Base-by-base conservation (phyloP, 1,140 invertebrate species). In the Hycleus cichorii region DNA sequence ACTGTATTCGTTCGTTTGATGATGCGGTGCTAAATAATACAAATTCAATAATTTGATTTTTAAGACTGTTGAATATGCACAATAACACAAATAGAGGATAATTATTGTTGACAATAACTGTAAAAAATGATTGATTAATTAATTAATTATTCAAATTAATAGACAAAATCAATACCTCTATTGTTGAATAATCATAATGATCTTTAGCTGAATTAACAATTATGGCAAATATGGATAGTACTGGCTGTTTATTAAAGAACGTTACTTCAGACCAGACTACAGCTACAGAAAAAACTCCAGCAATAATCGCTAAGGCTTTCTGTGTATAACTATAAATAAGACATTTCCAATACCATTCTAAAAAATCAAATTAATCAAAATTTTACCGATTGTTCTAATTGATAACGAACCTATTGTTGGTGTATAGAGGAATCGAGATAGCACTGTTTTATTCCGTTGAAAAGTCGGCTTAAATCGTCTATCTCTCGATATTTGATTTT, bases 221-320 rank as follows among this genome's bases (percentile, higher is more conserved):
- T 40, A 90, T 82, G 43, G 97, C 97, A 79, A 99, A 98, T 47
- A 99, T 80, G 0, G 95, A 98, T 4, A 99, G 77, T 12, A 95
- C 90, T 1, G 96, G 96, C 25, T 76, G 73, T 70, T 90, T 86
- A 65, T 89, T 90, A 76, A 99, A 99, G 75, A 99, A 99, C 1
- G 96, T 96, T 49, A 97, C 86, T 79, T 99, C 97, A 5, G 95
- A 98, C 96, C 97, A 99, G 9, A 99, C 90, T 43, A 99, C 93
- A 69, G 90, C 83, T 24, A 89, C 75, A 0, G 95, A 97, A 70
- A 98, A 80, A 27, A 88, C 76, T 2, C 83, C 85, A 4, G 91
- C 84, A 1, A 88, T 65, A 46, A 95, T 73, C 6, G 91, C 89
- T 47, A 89, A 67, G 0, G 81, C 67, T 69, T 89, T 88, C 58